phyloP scores from a whole-genome alignment of 2,113 vertebrate genomes.

The Catharus minimus region DNA sequence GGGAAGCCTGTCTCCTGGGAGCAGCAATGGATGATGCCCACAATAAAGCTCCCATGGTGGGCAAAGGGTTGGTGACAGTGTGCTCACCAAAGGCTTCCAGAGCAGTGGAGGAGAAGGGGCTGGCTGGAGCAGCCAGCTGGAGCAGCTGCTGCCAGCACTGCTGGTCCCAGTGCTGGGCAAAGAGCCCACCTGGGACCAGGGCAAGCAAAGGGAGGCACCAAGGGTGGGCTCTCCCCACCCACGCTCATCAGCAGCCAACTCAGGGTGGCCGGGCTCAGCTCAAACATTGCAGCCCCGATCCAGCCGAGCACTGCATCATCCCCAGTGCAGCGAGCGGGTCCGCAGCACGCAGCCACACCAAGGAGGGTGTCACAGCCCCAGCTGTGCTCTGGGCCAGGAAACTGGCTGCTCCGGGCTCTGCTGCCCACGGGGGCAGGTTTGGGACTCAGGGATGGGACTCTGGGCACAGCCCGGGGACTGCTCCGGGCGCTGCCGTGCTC shows the following conservation, averaged over 20 bases:
- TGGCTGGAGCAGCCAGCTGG: neutral
- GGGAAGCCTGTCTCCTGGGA: neutral
- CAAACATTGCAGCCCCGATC: neutral
- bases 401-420: neutral
- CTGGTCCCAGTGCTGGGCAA: neutral
- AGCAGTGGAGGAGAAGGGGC: neutral
- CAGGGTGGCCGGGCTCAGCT: neutral
- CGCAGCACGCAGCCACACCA: rapidly evolving
- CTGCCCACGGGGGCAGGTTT: rapidly evolving
- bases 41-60: rapidly evolving
- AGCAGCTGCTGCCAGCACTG: rapidly evolving
- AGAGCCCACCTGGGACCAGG: neutral
- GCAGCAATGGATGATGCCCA: rapidly evolving
- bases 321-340: rapidly evolving
- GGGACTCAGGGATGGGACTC: neutral
- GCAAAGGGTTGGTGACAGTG: neutral
- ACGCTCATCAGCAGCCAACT: rapidly evolving
- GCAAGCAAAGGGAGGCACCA: neutral
- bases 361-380: neutral
- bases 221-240: neutral
- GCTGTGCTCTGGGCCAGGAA: neutral
- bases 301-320: neutral
- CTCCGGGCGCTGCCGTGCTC: rapidly evolving
- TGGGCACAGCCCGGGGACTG: rapidly evolving
- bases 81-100: neutral